These are phyloP conservation scores for Aspidapion aeneum DNA, from an alignment of 2,888 invertebrate genomes.

Conservation along the genomic window DNA sequence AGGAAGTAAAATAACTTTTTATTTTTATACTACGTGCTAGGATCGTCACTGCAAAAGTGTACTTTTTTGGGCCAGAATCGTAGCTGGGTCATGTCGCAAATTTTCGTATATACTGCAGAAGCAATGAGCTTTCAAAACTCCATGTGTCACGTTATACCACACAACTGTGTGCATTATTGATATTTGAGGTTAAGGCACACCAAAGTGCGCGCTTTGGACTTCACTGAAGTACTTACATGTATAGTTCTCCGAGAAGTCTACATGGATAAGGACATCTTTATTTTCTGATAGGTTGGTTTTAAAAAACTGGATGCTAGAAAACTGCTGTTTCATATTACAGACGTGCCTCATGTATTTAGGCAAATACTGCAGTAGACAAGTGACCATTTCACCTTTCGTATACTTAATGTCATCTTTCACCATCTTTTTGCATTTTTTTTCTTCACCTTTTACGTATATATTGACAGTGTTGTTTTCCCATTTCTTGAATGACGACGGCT, in stretches of 20 bases:
- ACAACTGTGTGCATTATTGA: no score
- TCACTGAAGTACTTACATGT: conserved; percentile 13
- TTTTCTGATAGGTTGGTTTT: not conserved
- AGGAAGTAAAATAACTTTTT: conserved; percentile 18
- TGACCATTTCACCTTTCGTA: not conserved
- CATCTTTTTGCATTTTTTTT: not conserved
- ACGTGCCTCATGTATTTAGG: not conserved
- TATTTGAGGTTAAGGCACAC: no score
- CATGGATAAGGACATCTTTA: conserved; percentile 5
- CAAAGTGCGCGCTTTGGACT: conserved; percentile 16
- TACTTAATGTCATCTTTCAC: not conserved
- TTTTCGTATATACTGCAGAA: conserved; percentile 14
- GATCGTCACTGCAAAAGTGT: conserved; percentile 16
- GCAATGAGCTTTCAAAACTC: not conserved
- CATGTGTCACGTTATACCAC: not conserved
- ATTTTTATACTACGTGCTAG: conserved; percentile 18
- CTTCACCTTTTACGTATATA: not conserved
- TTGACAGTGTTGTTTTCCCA: not conserved
- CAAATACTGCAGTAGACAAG: not conserved
- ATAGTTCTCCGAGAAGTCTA: conserved; percentile 19
- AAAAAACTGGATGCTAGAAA: not conserved
- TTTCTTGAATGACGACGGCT: no score
- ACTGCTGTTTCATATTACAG: not conserved
- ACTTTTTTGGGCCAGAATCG: conserved; percentile 14
- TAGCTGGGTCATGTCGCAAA: conserved; percentile 12